A percentile compares a stretch with the other conserved stretches of the same genome.
Conservation (phyloP, 2,888 invertebrate species). For the Drosophila longiperda region DNA sequence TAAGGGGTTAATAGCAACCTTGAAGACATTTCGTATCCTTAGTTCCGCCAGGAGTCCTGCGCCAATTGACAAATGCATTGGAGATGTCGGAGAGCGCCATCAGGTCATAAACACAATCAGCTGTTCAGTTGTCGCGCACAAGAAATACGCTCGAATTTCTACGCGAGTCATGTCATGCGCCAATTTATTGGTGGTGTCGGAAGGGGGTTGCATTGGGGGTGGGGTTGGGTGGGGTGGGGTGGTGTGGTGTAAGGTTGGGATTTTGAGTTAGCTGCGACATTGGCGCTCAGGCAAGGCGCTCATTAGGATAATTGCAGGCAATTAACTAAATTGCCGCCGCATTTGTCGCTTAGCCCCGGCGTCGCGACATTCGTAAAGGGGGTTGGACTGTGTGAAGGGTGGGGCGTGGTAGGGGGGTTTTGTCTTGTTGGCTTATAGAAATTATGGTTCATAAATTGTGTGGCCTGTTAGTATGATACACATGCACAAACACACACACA, state of each 20-base stretch:
- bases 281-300: slow-evolving; percentile 76
- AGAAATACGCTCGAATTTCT: slow-evolving; percentile 56
- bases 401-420: slow-evolving; percentile 1
- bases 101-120: slow-evolving; percentile 81
- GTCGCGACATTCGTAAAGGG: slow-evolving; percentile 37
- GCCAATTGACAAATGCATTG: slow-evolving; percentile 36
- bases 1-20: not conserved
- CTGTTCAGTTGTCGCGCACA: slow-evolving; percentile 25
- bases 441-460: slow-evolving; percentile 78
- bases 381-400: slow-evolving; percentile 1
- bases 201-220: not conserved
- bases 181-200: slow-evolving; percentile 12
- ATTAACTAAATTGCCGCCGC: slow-evolving; percentile 84
- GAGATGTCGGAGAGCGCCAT: slow-evolving; percentile 52
- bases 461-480: slow-evolving; percentile 50
- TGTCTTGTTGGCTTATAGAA: slow-evolving; percentile 60
- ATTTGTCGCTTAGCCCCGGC: slow-evolving; percentile 78
- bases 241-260: not conserved
- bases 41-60: slow-evolving; percentile 3
- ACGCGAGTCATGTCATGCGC: slow-evolving; percentile 46
- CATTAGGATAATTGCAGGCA: slow-evolving; percentile 84
- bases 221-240: not conserved
- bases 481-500: slow-evolving; percentile 8
- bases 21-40: not conserved
- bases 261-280: slow-evolving; percentile 42